A percentile compares a stretch with the other conserved stretches of the same genome.
phyloP scores from a whole-genome alignment of 2,797 vertebrate genomes.

The Podargus strigoides region DNA sequence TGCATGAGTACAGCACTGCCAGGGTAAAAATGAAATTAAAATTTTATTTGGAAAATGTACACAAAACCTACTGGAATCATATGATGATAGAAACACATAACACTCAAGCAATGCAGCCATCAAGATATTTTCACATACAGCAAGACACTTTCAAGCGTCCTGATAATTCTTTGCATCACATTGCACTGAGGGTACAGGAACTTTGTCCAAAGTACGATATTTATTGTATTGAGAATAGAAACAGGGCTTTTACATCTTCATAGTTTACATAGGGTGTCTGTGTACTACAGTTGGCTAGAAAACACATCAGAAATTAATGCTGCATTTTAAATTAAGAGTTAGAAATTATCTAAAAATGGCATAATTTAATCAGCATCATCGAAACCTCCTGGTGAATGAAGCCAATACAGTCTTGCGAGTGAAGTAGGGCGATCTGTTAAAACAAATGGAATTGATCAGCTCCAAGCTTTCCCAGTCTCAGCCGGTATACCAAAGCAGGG shows the following conservation, averaged over 20 bases:
- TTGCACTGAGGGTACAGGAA: neutral
- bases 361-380: neutral
- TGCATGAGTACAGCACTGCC: neutral
- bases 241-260: neutral
- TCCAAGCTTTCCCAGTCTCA: conserved; percentile 37
- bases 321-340: neutral
- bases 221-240: neutral
- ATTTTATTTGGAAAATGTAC: neutral
- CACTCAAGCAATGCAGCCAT: conserved; percentile 11
- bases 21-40: neutral
- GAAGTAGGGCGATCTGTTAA: conserved; percentile 56
- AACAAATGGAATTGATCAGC: conserved; percentile 53
- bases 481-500: neutral
- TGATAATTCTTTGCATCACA: conserved; percentile 10
- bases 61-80: neutral
- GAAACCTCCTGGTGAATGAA: conserved; percentile 7
- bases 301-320: neutral
- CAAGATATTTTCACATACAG: neutral
- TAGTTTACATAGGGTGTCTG: neutral
- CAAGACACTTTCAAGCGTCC: neutral
- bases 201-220: neutral
- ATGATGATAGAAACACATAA: conserved; percentile 14
- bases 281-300: neutral
- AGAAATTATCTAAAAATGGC: neutral
- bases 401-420: neutral